phyloP scores from a whole-genome alignment of 2,888 invertebrate species.

The Chrysolina haemoptera region DNA sequence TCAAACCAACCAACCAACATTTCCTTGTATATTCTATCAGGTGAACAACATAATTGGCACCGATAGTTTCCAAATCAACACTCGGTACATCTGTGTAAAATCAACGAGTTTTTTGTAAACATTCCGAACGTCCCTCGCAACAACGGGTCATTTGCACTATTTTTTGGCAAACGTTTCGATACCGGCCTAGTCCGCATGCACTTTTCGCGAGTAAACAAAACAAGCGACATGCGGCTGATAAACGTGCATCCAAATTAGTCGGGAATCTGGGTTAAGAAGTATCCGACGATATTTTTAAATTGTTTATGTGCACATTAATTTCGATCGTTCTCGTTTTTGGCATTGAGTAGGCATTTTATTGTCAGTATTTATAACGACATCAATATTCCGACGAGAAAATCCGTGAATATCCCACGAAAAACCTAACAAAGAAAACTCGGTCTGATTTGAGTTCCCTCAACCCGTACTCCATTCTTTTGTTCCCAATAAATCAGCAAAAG shows the following conservation, averaged over 20 bases:
- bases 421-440: not conserved
- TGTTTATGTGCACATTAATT: conserved; percentile 28
- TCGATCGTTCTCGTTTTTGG: conserved; percentile 25
- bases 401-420: not conserved
- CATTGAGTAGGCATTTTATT: conserved; percentile 26
- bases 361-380: conserved; percentile 17
- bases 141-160: conserved; percentile 41
- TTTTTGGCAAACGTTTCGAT: conserved; percentile 33
- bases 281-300: conserved; percentile 34
- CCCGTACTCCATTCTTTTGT: not conserved
- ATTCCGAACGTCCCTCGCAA: conserved; percentile 38
- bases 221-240: conserved; percentile 15
- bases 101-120: conserved; percentile 25
- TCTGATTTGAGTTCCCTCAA: conserved; percentile 1
- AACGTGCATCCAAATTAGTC: conserved; percentile 21
- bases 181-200: conserved; percentile 7
- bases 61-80: not conserved
- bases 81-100: not conserved
- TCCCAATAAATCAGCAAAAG: not conserved
- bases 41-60: not conserved
- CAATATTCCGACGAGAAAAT: conserved; percentile 10
- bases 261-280: conserved; percentile 30
- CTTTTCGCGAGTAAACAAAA: conserved; percentile 3
- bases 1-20: too few species aligned
- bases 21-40: too few species aligned